phyloP scores from a whole-genome alignment of 1,140 invertebrate species.

The Branchinecta lynchi region DNA sequence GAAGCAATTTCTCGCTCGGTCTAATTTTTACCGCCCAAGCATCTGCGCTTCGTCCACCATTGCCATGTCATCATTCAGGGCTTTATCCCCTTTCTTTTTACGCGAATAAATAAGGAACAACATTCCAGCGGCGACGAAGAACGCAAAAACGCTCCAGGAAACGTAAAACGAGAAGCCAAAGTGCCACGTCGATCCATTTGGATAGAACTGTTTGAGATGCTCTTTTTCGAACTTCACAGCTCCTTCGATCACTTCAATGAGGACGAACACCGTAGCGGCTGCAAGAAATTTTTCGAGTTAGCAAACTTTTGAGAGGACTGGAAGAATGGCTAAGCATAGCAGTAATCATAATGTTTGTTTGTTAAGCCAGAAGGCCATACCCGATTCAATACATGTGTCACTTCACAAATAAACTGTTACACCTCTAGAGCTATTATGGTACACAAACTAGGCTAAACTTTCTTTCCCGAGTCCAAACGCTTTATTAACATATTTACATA shows the following conservation, averaged over 20 bases:
- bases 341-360: too few relatives aligned
- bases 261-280: slow-evolving; percentile 21
- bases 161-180: slow-evolving; percentile 59
- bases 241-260: slow-evolving; percentile 21
- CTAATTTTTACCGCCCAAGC: slow-evolving; percentile 49
- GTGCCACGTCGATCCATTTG: slow-evolving; percentile 18
- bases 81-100: slow-evolving; percentile 64
- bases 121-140: slow-evolving; percentile 49
- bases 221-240: slow-evolving; percentile 17
- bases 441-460: too few relatives aligned
- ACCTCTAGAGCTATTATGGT: too few relatives aligned
- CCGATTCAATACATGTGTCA: too few relatives aligned
- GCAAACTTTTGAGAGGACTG: too few relatives aligned
- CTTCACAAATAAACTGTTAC: too few relatives aligned
- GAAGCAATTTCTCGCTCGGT: too few relatives aligned
- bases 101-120: slow-evolving; percentile 61
- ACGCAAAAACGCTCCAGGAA: slow-evolving; percentile 59
- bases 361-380: too few relatives aligned
- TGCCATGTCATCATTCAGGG: slow-evolving; percentile 54
- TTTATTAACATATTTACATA: too few relatives aligned
- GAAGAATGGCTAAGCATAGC: too few relatives aligned
- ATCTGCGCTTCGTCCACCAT: slow-evolving; percentile 69
- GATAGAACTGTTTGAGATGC: slow-evolving; percentile 18
- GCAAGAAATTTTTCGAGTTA: neutral
- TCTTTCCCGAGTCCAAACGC: too few relatives aligned